Conservation (phyloP, 1,140 invertebrate genomes). For the Brachionus sp. region DNA sequence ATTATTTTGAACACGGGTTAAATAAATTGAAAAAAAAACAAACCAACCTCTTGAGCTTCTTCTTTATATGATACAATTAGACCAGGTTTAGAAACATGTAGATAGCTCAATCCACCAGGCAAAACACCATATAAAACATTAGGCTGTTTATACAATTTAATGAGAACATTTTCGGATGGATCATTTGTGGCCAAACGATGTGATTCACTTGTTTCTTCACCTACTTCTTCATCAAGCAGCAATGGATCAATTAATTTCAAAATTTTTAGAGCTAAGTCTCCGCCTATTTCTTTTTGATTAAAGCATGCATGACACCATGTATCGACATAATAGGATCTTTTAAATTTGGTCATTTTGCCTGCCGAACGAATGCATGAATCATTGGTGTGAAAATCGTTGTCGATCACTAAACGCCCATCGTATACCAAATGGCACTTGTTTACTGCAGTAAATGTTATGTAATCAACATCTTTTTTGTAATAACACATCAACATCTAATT, state of each 20-base stretch:
- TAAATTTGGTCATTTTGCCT: slow-evolving; percentile 65
- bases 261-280: slow-evolving; percentile 52
- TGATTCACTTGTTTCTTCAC: slow-evolving; percentile 40
- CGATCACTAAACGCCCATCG: slow-evolving; percentile 69
- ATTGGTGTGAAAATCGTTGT: slow-evolving; percentile 67
- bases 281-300: slow-evolving; percentile 59
- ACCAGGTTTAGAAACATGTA: slow-evolving; percentile 26
- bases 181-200: slow-evolving; percentile 9
- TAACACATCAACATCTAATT: slow-evolving; percentile 52
- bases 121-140: slow-evolving; percentile 53
- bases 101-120: slow-evolving; percentile 48
- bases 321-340: slow-evolving; percentile 58
- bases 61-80: not conserved
- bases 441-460: slow-evolving; percentile 62
- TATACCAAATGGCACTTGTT: slow-evolving; percentile 68
- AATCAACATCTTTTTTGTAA: slow-evolving; percentile 54
- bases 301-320: slow-evolving; percentile 59
- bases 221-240: slow-evolving; percentile 48
- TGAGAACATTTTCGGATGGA: slow-evolving; percentile 48
- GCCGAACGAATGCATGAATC: slow-evolving; percentile 69
- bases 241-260: slow-evolving; percentile 57
- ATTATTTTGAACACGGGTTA: no score
- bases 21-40: no score
- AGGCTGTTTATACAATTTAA: slow-evolving; percentile 56
- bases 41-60: not conserved